phyloP scores from a whole-genome alignment of 2,113 vertebrate genomes.

The Notiomystis cincta region DNA sequence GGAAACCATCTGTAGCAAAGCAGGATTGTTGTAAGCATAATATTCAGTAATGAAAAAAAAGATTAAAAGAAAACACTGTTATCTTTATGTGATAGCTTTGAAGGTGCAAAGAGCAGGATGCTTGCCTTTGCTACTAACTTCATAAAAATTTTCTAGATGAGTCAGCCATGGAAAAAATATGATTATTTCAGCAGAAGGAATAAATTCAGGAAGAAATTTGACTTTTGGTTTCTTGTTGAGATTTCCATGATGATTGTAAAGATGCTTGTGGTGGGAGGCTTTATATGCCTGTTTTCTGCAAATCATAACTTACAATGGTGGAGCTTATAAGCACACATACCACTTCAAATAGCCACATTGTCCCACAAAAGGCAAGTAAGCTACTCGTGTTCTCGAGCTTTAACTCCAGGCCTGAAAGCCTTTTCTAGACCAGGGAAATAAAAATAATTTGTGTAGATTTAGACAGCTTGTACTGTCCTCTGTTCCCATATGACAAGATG shows the following conservation, averaged over 20 bases:
- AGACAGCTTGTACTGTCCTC: neutral
- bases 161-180: neutral
- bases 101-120: conserved; percentile 36
- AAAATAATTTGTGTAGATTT: neutral
- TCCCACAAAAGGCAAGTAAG: neutral
- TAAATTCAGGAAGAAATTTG: neutral
- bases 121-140: neutral
- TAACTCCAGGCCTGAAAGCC: neutral
- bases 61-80: conserved; percentile 66
- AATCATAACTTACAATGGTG: neutral
- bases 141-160: conserved; percentile 2
- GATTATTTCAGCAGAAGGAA: neutral
- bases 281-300: neutral
- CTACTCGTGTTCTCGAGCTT: neutral
- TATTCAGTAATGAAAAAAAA: conserved; percentile 58
- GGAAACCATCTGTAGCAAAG: conserved; percentile 69
- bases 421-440: neutral
- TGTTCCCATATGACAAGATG: neutral
- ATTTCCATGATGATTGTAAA: neutral
- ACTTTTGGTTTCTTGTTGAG: neutral
- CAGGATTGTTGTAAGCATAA: conserved; percentile 44
- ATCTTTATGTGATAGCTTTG: conserved; percentile 48
- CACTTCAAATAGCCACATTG: neutral
- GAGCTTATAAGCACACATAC: neutral
- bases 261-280: neutral